Evolutionary conservation across 2,113 vertebrate genomes (phyloP), one percentile per base, ranked within the genome.

Genomic region (Calonectris borealis): DNA sequence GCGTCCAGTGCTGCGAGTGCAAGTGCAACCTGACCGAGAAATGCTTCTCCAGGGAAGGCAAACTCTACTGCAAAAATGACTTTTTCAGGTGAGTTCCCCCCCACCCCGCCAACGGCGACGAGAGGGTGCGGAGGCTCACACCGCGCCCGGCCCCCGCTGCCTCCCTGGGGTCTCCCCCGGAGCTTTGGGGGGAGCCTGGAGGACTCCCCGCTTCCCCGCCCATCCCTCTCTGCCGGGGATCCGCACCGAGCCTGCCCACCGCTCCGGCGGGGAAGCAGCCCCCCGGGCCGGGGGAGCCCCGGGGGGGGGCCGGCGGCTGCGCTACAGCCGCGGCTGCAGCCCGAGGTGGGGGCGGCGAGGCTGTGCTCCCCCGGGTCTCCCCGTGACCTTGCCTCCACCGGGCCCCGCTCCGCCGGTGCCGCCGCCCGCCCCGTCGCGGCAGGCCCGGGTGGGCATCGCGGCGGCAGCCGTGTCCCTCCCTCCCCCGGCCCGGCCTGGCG

Each of bases 51-150:
- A 98, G 99, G 96, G 99, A 99, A 94, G 99, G 99, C 36, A 99
- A 99, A 98, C 99, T 99, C 88, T 99, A 99, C 96, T 99, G 99
- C 98, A 99, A 99, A 98, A 99, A 99, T 44, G 99, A 99, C 98
- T 99, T 99, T 97, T 99, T 99, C 99, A 99, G 99, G 99, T 99
- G 98, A 99, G 98, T 16, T 21, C 13, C 86, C 31, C 57, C 57
- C 16, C 15, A 31, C 32, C 14, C 38, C 26, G 6, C 11, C 36
- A 25, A 29, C 7, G 7, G 4, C 27, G 21, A 68, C 31, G 6
- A 20, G 34, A 42, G 7, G 27, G 20, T 71, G 71, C 14, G 18
- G 84, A 51, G 72, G 9, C 44, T 61, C 58, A 7, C 46, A 25
- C 3, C 3, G 20, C 24, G 4, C n/a, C 19, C 20, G 42, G 18